phyloP scores from a whole-genome alignment of 2,797 vertebrate genomes.

The Sternarchorhynchus goeldii region DNA sequence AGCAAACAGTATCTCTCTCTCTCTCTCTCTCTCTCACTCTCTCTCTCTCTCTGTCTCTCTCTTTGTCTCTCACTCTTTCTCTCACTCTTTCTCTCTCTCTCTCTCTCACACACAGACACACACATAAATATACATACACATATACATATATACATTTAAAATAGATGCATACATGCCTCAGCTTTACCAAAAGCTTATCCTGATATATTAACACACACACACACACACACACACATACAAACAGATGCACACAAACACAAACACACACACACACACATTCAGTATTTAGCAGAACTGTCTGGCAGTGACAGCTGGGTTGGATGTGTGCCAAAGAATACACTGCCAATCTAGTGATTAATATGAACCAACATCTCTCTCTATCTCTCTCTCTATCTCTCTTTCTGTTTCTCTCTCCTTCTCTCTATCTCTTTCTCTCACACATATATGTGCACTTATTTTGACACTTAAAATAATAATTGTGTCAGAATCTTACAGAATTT shows the following conservation, averaged over 20 bases:
- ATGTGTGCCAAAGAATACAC: not conserved
- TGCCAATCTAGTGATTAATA: constrained; percentile 2
- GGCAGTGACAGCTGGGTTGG: constrained; percentile 20
- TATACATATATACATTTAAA: too few species aligned
- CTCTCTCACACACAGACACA: constrained; percentile 23
- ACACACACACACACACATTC: constrained; percentile 33
- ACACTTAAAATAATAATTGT: not conserved
- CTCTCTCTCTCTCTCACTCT: too few species aligned
- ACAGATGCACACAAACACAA: not conserved
- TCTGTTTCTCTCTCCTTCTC: too few species aligned
- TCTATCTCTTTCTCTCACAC: not conserved
- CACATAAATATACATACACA: not conserved
- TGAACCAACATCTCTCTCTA: not conserved
- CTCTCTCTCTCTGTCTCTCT: not conserved
- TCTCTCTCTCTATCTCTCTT: not conserved
- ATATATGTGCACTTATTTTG: not conserved
- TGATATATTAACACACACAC: not conserved
- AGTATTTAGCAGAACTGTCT: constrained; percentile 17
- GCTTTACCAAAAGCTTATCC: too few species aligned
- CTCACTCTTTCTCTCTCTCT: too few species aligned
- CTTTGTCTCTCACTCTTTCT: not conserved
- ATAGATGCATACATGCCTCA: too few species aligned
- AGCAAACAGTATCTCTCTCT: constrained; percentile 14
- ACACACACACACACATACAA: constrained; percentile 16
- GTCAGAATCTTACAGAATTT: too few species aligned